phyloP scores from a whole-genome alignment of 2,888 invertebrate species.

The Mayetiola destructor region DNA sequence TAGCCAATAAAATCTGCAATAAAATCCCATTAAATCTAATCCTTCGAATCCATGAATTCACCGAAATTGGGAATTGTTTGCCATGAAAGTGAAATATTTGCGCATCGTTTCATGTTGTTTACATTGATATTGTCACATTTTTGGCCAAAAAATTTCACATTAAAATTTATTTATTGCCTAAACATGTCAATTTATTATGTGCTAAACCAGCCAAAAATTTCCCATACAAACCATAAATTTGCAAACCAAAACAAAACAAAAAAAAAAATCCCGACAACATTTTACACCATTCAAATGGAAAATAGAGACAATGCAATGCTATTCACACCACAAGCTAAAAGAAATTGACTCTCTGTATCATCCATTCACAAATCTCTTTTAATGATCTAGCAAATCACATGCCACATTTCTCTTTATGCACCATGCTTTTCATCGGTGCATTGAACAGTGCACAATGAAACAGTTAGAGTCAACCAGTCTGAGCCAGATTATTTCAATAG shows the following conservation, averaged over 20 bases:
- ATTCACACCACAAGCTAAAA: neutral
- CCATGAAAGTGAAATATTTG: too few species aligned
- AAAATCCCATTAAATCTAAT: conserved; percentile 1
- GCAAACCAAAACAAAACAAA: neutral
- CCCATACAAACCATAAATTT: neutral
- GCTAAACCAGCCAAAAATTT: neutral
- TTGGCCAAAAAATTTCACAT: conserved; percentile 1
- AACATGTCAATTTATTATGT: conserved; percentile 1
- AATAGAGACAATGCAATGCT: neutral
- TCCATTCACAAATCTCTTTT: neutral
- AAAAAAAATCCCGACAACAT: conserved; percentile 6
- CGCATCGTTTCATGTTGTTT: too few species aligned
- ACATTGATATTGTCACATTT: neutral
- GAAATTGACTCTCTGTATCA: too few species aligned
- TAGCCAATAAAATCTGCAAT: neutral
- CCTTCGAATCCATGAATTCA: too few species aligned
- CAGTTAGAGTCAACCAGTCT: neutral
- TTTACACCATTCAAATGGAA: neutral
- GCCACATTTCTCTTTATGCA: neutral
- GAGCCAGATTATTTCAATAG: neutral
- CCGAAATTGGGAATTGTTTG: too few species aligned
- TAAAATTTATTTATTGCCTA: conserved; percentile 6
- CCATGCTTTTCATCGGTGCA: too few species aligned
- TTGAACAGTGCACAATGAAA: too few species aligned
- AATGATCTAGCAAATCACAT: neutral